phyloP scores from a whole-genome alignment of 2,113 vertebrate genomes.

The Indicator indicator region DNA sequence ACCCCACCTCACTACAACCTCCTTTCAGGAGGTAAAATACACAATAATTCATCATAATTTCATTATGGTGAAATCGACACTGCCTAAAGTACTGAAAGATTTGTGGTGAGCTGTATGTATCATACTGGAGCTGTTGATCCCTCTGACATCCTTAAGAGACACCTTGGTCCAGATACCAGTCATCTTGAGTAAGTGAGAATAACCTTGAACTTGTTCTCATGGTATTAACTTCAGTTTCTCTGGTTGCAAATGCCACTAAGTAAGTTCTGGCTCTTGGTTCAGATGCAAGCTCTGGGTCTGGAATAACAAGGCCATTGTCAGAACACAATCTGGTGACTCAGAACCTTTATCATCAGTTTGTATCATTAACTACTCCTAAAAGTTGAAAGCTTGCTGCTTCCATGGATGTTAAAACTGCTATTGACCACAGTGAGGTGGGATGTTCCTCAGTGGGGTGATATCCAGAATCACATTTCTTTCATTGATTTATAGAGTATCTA shows the following conservation, averaged over 20 bases:
- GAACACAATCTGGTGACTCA: background rate
- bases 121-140: background rate
- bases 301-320: background rate
- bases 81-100: accelerated
- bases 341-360: background rate
- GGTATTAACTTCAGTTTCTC: background rate
- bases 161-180: background rate
- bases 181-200: background rate
- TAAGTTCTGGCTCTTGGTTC: background rate
- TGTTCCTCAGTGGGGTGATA: background rate
- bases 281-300: background rate
- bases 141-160: background rate
- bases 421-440: background rate
- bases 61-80: background rate
- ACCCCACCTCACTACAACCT: no score
- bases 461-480: background rate
- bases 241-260: background rate
- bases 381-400: background rate
- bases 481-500: constrained; percentile 52
- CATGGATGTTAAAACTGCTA: background rate
- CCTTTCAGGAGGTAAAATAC: no score
- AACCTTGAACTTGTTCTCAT: background rate
- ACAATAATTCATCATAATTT: background rate
- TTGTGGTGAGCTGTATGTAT: background rate
- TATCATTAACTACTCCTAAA: background rate